Evolutionary conservation across 2,888 invertebrate genomes (phyloP), one percentile per base, ranked within the genome.

Genomic region (Brachypalpus laphriformis): DNA sequence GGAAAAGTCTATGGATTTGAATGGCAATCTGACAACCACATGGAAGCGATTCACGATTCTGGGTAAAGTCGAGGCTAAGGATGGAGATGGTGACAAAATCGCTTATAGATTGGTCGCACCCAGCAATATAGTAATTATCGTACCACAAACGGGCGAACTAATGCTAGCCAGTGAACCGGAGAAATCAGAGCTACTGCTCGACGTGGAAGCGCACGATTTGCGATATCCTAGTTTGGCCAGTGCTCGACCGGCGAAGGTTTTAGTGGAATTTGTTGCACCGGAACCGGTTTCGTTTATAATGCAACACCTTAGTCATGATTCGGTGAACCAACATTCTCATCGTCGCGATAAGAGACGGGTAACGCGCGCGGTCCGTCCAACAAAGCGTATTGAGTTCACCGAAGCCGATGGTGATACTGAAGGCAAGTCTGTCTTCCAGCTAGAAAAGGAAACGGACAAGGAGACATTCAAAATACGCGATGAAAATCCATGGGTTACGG

Each of bases 401-500:
- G 98, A 98, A 92, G 95, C 96, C 7, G 98, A 98, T 89, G 98
- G 98, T 22, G 96, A 97, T 90, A 95, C 95, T 11, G 97, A 97
- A 90, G 97, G 97, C 51, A 95, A 96, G 89, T 95, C 96, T 82
- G 98, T 97, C 65, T 98, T 98, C 91, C 96, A 96, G 86, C 92
- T 98, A 88, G 98, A 97, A 90, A 97, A 98, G 91, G 97, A 98
- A 92, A 97, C 97, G 63, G 97, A 97, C 88, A 94, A 96, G 89
- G 98, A 98, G 92, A 97, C 96, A 8, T 98, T 98, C 92, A 97
- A 98, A 93, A 97, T 98, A 89, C 94, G 98, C 89, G 98, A 98
- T 90, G 97, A 97, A 91, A 98, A 98, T 93, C 96, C 96, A 87
- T 98, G 98, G 98, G 97, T 98, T 74, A 97, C 96, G 54, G 97